Percentiles rank a stretch among this genome's conserved stretches.
These are phyloP conservation scores for Seriola rivoliana DNA, from an alignment of 2,113 vertebrate genomes.

Conservation along the genomic window DNA sequence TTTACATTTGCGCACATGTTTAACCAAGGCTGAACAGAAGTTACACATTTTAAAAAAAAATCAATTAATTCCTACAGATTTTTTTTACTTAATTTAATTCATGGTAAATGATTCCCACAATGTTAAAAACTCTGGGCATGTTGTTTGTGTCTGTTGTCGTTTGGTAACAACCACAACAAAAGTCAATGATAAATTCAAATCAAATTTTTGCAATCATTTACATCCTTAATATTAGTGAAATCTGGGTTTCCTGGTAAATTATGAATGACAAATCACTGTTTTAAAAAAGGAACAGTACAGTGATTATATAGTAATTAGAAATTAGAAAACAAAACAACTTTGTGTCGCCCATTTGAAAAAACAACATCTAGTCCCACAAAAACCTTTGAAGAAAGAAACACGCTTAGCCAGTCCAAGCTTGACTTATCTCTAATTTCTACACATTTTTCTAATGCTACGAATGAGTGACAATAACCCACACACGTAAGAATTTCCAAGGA, in stretches of 20 bases:
- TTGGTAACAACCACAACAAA: not conserved
- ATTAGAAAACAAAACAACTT: not conserved
- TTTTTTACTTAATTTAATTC: not conserved
- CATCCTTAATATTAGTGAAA: not conserved
- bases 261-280: not conserved
- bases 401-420: not conserved
- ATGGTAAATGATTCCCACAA: not conserved
- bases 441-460: conserved; percentile 26
- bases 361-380: not conserved
- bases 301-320: not conserved
- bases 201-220: not conserved
- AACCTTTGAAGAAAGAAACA: not conserved
- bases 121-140: not conserved
- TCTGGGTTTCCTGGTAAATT: not conserved
- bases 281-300: not conserved
- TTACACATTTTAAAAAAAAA: no score
- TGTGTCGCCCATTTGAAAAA: not conserved
- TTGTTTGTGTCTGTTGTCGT: not conserved
- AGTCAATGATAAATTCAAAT: not conserved
- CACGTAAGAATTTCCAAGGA: conserved; percentile 36
- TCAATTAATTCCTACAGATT: no score
- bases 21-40: no score
- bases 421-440: conserved; percentile 2
- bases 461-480: conserved; percentile 31
- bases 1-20: no score